phyloP scores from a whole-genome alignment of 2,888 invertebrate species.

The Eilema griseolum region DNA sequence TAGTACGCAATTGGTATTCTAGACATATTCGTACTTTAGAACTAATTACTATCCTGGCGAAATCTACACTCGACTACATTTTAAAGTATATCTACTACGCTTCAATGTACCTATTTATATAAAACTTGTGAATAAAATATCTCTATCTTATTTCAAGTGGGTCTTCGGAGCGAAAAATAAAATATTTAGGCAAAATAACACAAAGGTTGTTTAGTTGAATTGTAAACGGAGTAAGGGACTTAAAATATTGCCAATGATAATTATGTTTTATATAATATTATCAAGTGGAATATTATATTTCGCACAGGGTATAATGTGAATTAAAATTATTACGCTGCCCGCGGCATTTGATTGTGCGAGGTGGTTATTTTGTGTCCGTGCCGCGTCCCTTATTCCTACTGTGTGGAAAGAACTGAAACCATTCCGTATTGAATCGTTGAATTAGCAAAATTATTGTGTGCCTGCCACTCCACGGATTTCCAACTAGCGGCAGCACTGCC shows the following conservation, averaged over 20 bases:
- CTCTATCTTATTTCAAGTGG: conserved; percentile 58
- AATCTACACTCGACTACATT: conserved; percentile 69
- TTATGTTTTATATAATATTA: conserved; percentile 77
- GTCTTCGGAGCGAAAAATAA: conserved; percentile 59
- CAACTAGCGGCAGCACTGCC: conserved; percentile 21
- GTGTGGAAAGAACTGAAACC: conserved; percentile 80
- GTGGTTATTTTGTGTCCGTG: conserved; percentile 69
- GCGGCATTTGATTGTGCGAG: conserved; percentile 55
- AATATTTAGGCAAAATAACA: conserved; percentile 70
- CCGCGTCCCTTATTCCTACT: conserved; percentile 82
- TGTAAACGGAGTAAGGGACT: conserved; percentile 82
- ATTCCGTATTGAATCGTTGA: conserved; percentile 76
- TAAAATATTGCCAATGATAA: conserved; percentile 77
- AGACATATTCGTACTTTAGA: conserved; percentile 82
- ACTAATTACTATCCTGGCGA: conserved; percentile 78
- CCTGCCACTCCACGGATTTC: conserved; percentile 76
- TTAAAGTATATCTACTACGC: conserved; percentile 69
- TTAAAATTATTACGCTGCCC: conserved; percentile 68
- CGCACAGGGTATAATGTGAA: conserved; percentile 85
- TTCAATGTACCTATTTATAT: conserved; percentile 59
- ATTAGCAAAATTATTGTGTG: conserved; percentile 71
- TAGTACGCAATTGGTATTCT: conserved; percentile 85
- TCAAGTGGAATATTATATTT: conserved; percentile 77
- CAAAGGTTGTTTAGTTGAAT: conserved; percentile 70
- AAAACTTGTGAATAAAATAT: conserved; percentile 68